phyloP scores from a whole-genome alignment of 2,113 vertebrate genomes.

The Malurus elegans region DNA sequence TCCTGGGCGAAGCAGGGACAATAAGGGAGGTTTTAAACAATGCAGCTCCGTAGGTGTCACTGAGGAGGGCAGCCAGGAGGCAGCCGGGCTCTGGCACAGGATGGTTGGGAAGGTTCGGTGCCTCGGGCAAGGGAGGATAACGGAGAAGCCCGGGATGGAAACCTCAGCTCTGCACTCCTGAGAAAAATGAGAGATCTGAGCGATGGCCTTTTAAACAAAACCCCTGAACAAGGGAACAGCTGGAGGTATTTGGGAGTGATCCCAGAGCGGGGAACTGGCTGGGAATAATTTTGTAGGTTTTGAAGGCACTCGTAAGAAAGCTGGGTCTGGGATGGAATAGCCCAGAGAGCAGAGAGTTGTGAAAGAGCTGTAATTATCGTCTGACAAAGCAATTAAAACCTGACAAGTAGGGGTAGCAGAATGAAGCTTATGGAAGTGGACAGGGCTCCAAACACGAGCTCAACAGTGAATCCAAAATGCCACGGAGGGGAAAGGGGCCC shows the following conservation, averaged over 20 bases:
- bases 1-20: neutral
- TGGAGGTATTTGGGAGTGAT: neutral
- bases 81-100: neutral
- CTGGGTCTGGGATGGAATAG: neutral
- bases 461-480: neutral
- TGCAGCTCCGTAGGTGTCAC: neutral
- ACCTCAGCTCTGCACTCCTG: neutral
- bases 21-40: neutral
- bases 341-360: neutral
- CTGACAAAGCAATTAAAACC: constrained; percentile 38
- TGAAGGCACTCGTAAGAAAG: neutral
- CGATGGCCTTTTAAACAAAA: neutral
- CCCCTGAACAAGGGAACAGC: neutral
- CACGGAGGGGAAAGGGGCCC: rapidly evolving
- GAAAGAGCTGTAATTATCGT: neutral
- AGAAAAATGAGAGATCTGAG: rapidly evolving
- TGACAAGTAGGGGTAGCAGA: neutral
- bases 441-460: neutral
- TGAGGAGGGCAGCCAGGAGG: neutral
- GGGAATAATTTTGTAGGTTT: neutral
- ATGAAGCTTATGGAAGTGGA: neutral
- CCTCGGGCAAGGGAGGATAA: neutral
- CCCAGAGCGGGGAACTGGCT: neutral
- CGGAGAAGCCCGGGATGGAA: neutral
- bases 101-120: neutral